Percentiles rank a stretch among this genome's conserved stretches.
These are phyloP conservation scores for Damaliscus lunatus DNA, from an alignment of 2,113 vertebrate species.

Conservation along the genomic window DNA sequence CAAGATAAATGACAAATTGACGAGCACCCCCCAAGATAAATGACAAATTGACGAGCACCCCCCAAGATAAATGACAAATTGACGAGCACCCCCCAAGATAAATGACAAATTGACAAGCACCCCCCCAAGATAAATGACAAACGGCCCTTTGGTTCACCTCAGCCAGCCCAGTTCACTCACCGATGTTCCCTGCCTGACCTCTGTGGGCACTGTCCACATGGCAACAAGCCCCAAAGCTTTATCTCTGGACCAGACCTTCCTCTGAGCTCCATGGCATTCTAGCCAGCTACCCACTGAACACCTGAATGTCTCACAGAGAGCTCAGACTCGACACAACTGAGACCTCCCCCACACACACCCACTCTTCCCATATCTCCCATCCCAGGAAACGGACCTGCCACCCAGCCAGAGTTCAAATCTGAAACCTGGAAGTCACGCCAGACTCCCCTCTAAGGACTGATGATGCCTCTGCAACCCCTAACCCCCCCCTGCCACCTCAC, in stretches of 20 bases:
- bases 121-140: not conserved
- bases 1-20: not conserved
- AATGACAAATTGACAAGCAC: not conserved
- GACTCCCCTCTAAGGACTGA: not conserved
- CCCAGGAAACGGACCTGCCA: not conserved
- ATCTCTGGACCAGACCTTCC: not conserved
- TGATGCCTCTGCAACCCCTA: not conserved
- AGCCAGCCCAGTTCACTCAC: not conserved
- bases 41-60: not conserved
- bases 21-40: not conserved
- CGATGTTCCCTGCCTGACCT: not conserved
- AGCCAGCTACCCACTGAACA: not conserved
- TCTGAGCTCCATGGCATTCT: not conserved
- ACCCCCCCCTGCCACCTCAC: not conserved
- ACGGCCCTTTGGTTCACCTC: not conserved
- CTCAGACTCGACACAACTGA: not conserved
- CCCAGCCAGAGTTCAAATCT: not conserved
- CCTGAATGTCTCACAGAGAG: not conserved
- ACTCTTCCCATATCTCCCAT: not conserved
- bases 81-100: not conserved
- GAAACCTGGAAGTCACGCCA: not conserved
- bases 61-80: not conserved
- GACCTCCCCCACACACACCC: accelerated
- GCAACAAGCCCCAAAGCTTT: not conserved
- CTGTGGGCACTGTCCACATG: not conserved